Base-by-base conservation (phyloP, 2,113 vertebrate genomes). In the Talpa occidentalis region DNA sequence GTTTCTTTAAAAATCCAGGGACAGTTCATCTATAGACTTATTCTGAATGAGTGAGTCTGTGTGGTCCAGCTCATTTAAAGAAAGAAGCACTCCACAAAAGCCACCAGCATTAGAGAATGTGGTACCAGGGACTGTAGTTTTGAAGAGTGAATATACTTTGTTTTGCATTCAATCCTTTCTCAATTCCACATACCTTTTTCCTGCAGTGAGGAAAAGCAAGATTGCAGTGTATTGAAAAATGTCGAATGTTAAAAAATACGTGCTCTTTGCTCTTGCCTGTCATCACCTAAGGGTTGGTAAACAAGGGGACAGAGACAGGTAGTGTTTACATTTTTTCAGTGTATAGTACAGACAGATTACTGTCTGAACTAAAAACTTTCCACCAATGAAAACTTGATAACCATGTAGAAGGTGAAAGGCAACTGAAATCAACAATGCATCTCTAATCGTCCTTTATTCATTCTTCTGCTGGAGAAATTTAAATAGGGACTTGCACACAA, bases 61-160 rank as follows among this genome's bases (percentile, higher is more conserved):
- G 98, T 96, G 98, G 92, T 96, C 96, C 42, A 19, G 84, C 70
- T 78, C 83, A 5, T 4, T 72, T 79, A 92, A 94, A 96, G 97
- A 72, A 80, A 93, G 44, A n/a, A 67, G 0, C 21, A 44, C 56
- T 88, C 16, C 47, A 96, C 54, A 96, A 94, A 97, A 78, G 93
- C 91, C 84, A 85, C 28, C 0, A 0, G 88, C 88, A 47, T 84
- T 88, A 44, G 52, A 28, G 28, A 90, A 94, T 0, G 26, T 64
- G 81, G 94, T n/a, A 88, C 78, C 77, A 32, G 62, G 17, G 37
- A 78, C 76, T 93, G 78, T 56, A 17, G 42, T 88, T 80, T 94
- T 32, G 49, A 56, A 78, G 86, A 81, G 64, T 90, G 94, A 97
- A 92, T 95, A 52, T 95, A 4, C 81, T 96, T 0, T 3, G 81